Conservation (phyloP, 1,140 invertebrate genomes). For the Drosophila nigrodunni region DNA sequence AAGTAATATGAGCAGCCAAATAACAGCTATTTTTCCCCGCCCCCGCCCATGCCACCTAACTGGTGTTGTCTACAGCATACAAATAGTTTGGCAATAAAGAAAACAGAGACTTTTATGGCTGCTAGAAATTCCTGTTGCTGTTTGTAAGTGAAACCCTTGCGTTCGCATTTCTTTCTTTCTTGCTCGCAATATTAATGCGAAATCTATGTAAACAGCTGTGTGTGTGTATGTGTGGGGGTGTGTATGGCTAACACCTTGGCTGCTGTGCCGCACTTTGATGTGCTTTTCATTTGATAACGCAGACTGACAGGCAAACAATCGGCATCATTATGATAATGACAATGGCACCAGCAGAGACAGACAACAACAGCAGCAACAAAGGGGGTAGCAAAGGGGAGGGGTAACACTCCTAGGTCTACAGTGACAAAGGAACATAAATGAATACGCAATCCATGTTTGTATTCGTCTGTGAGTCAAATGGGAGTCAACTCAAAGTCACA, state of each 20-base stretch:
- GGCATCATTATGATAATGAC: conserved; percentile 65
- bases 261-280: conserved; percentile 37
- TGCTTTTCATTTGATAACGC: conserved; percentile 47
- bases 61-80: conserved; percentile 40
- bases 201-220: conserved; percentile 48
- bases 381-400: too few relatives aligned
- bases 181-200: conserved; percentile 32
- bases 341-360: background rate
- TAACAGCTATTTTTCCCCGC: background rate
- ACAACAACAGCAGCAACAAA: background rate
- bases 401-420: background rate
- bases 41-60: background rate
- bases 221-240: background rate
- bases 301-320: conserved; percentile 24
- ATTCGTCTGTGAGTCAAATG: background rate
- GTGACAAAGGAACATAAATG: background rate
- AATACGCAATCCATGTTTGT: background rate
- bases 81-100: conserved; percentile 52
- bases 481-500: background rate
- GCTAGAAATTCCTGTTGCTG: conserved; percentile 19
- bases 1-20: conserved; percentile 29
- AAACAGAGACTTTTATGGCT: conserved; percentile 25
- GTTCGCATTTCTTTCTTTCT: conserved; percentile 3
- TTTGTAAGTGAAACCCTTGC: conserved; percentile 30
- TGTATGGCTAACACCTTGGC: conserved; percentile 33